phyloP scores from a whole-genome alignment of 2,888 invertebrate genomes.

The Melipona beecheii region DNA sequence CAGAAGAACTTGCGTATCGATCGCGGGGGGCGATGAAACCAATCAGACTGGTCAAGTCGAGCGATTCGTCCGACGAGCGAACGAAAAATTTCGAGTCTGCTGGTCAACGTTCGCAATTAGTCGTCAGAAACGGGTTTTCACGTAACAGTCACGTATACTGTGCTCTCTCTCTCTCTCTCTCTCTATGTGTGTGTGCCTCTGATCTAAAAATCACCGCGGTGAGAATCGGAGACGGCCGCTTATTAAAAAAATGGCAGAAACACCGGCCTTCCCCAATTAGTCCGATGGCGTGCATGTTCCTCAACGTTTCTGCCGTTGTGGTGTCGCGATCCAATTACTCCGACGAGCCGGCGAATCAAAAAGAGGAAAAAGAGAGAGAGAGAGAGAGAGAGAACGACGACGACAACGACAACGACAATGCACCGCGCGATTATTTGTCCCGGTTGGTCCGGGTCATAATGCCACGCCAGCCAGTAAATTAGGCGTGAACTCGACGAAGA shows the following conservation, averaged over 20 bases:
- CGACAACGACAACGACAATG: slow-evolving; percentile 48
- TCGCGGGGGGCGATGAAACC: slow-evolving; percentile 36
- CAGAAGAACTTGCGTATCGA: slow-evolving; percentile 34
- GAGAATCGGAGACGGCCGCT: slow-evolving; percentile 25
- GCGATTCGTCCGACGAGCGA: background rate
- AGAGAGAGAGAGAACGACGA: slow-evolving; percentile 16
- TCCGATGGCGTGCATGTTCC: slow-evolving; percentile 29
- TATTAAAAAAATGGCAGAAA: slow-evolving; percentile 54
- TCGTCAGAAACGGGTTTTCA: slow-evolving; percentile 10
- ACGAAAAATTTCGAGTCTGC: slow-evolving; percentile 12
- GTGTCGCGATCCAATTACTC: slow-evolving; percentile 55
- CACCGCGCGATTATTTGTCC: slow-evolving; percentile 40
- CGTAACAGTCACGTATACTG: slow-evolving; percentile 22
- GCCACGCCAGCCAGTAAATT: slow-evolving; percentile 25
- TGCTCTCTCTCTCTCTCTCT: background rate
- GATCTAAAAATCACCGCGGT: slow-evolving; percentile 21
- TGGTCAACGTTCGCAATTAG: slow-evolving; percentile 27
- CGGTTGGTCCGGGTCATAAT: background rate
- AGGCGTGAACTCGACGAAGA: slow-evolving; percentile 26
- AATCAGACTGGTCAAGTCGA: slow-evolving; percentile 37
- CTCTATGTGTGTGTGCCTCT: background rate
- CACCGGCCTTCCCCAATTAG: slow-evolving; percentile 44
- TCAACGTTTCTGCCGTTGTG: slow-evolving; percentile 23
- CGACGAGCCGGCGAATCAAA: slow-evolving; percentile 31
- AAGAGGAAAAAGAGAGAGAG: background rate